Evolutionary conservation across 2,888 invertebrate genomes (phyloP), one percentile per base, ranked within the genome.

Genomic region (Ptychoptera albimana): DNA sequence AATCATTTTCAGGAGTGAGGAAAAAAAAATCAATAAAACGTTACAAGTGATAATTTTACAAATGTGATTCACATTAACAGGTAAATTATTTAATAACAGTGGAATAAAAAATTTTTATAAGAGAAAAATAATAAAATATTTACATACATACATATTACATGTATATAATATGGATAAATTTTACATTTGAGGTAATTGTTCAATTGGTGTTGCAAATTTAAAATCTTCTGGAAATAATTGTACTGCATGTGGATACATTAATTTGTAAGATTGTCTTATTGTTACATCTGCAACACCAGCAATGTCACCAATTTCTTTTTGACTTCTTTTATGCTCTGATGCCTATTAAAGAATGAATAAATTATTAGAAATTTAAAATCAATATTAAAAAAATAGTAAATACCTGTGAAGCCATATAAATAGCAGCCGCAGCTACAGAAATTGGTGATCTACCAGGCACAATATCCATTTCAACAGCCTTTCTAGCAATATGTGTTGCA

Each of bases 251-350:
- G 94, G 93, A 60, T 91, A 88, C 91, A 98, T 93, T 32, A 92
- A 73, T 63, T 96, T 96, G 68, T 97, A 98, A 0, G 94, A 91
- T 60, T 96, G 94, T 29, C 93, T 72, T 53, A 98, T 96, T 1
- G 98, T 98, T 11, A 93, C 94, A 62, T 98, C 97, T 3, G 97
- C 97, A 0, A 94, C 96, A 34, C 97, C 97, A 32, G 97, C 94
- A 53, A 96, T 91, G 58, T 97, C 96, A 0, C 96, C 94, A 53
- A 98, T 97, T 68, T 98, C 97, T 64, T 93, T 94, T 61, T 93
- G 93, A 50, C 88, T 87, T 54, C 87, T 79, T 88, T 96, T 96
- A 59, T 89, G 85, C 54, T 88, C 89, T 0, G 91, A 92, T 0
- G 94, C 92, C 82, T 81, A 61, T 38, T 37, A 36, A 29, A 42